Conservation (phyloP, 1,140 invertebrate genomes). For the Nomia melanderi region DNA sequence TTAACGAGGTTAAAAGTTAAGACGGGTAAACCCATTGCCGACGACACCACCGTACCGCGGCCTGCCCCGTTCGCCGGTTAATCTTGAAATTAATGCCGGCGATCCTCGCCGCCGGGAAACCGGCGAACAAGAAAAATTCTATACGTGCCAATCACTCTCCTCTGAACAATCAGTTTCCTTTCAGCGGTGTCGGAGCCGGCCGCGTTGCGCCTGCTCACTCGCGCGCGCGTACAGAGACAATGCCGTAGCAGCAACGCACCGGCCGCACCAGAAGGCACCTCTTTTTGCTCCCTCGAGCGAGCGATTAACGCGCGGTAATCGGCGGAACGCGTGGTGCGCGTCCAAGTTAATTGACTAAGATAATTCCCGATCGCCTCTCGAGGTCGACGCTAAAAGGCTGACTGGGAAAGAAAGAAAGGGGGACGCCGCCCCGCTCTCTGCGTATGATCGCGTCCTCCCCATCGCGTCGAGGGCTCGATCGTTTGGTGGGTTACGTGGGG, state of each 20-base stretch:
- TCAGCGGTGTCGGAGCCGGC: conserved; percentile 17
- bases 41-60: not conserved
- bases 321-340: conserved; percentile 44
- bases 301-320: conserved; percentile 59
- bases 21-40: not conserved
- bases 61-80: not conserved
- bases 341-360: conserved; percentile 63
- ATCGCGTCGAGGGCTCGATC: conserved; percentile 53
- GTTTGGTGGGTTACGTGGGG: conserved; percentile 58
- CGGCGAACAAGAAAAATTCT: not conserved
- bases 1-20: conserved; percentile 10
- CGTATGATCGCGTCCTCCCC: conserved; percentile 34
- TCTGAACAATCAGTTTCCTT: conserved; percentile 15
- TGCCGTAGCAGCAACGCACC: not conserved
- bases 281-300: conserved; percentile 56
- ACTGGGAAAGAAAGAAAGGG: conserved; percentile 50
- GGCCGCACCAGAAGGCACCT: conserved; percentile 11
- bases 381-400: conserved; percentile 57
- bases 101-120: not conserved
- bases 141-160: conserved; percentile 14
- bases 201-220: no score
- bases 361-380: conserved; percentile 62
- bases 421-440: conserved; percentile 8
- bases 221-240: no score
- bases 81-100: conserved; percentile 7